Evolutionary conservation across 2,113 vertebrate species (phyloP).

Genomic region (Isichthys henryi): DNA sequence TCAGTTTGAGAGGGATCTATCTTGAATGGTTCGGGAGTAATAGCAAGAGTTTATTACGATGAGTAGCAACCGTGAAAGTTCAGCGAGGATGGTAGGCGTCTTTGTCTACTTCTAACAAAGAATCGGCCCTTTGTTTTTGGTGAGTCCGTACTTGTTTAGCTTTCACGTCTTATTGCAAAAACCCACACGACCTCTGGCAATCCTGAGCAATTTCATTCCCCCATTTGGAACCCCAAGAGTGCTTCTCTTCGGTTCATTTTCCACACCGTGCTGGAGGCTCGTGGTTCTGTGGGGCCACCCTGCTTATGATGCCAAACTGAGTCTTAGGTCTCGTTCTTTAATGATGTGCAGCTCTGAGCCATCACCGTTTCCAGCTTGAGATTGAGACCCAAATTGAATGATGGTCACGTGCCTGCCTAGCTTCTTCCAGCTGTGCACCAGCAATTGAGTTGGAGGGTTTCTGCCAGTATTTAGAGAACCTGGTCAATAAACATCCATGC

Average conservation of each 20-base stretch:
- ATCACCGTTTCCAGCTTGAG: background rate
- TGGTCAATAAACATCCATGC: background rate
- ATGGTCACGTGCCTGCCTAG: background rate
- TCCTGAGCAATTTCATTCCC: background rate
- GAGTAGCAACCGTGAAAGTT: background rate
- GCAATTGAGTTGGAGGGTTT: background rate
- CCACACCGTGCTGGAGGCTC: background rate
- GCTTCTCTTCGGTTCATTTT: background rate
- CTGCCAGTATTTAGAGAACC: background rate
- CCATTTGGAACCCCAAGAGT: background rate
- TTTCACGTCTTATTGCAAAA: background rate
- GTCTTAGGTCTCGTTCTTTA: background rate
- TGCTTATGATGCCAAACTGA: background rate
- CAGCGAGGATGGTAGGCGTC: background rate
- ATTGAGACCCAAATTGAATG: background rate
- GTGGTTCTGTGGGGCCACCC: background rate
- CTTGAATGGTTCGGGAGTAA: background rate
- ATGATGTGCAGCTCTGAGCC: background rate
- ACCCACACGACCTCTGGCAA: background rate
- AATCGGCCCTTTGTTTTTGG: background rate
- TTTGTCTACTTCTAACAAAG: background rate
- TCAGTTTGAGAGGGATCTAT: background rate
- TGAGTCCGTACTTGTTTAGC: conserved; percentile 8
- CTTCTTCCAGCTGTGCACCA: background rate
- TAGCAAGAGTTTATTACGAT: background rate